Evolutionary conservation across 2,888 invertebrate species (phyloP), one percentile per base, ranked within the genome.

Genomic region (Drosophila testacea): DNA sequence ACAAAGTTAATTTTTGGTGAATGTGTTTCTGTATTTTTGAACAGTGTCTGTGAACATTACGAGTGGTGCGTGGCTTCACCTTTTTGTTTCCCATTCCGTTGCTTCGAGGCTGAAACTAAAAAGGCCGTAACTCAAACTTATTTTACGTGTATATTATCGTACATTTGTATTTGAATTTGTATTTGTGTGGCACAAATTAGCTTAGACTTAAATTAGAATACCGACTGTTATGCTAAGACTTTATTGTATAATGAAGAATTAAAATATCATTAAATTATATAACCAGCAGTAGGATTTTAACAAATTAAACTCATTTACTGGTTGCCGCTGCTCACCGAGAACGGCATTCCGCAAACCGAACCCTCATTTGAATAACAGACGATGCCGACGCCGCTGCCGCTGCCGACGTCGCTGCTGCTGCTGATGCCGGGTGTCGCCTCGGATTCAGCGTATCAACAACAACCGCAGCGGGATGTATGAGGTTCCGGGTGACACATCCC

Each of bases 401-500:
- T 22, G 28, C 38, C 13, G 13, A 11, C 67, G 6, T 46, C 60
- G 54, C n/a, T 30, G 30, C 10, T 4, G 34, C n/a, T n/a, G 16
- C 36, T 16, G 36, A 30, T 48, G n/a, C 34, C 32, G 50, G 51
- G 10, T 41, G 41, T 50, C 6, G 28, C 32, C 22, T 55, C 30
- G 22, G n/a, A 41, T 16, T 59, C 50, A 68, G 38, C 80, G 77
- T 67, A 72, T 73, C 62, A 73, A 60, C 39, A 83, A 54, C 73
- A 83, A 30, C 28, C 67, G 69, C 52, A 86, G 69, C 57, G 91
- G 91, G 65, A 91, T 81, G 54, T 91, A 91, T 2, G 91, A 91
- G 59, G 91, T 91, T 81, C 91, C 91, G 76, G 92, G 92, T 70
- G 84, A 84, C 55, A 91, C 91, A 82, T 91, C 91, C 51, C 78